Evolutionary conservation across 2,113 vertebrate genomes (phyloP).

Genomic region (Puntigrus tetrazona): DNA sequence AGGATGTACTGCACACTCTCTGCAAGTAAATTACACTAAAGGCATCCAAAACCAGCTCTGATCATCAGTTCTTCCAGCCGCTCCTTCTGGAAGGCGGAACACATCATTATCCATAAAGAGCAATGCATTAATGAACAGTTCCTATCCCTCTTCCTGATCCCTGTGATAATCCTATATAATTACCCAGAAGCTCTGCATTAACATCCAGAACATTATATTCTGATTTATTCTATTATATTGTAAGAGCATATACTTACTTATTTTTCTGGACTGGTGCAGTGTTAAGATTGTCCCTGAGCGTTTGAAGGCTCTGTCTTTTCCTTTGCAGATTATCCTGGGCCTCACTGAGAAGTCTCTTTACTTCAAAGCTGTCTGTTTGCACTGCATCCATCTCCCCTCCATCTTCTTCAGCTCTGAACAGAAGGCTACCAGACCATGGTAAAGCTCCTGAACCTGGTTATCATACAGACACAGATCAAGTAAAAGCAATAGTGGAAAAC

Average conservation of each 20-base stretch:
- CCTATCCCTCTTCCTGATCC: not conserved
- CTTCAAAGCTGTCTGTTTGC: conserved; percentile 54
- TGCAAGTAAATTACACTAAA: conserved; percentile 10
- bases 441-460: conserved; percentile 69
- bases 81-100: not conserved
- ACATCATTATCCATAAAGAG: conserved; percentile 17
- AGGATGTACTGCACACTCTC: not conserved
- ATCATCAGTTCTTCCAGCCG: conserved; percentile 20
- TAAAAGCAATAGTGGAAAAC: not conserved
- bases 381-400: conserved; percentile 59
- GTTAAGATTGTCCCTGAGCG: conserved; percentile 61
- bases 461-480: conserved; percentile 1
- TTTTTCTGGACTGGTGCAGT: conserved; percentile 63
- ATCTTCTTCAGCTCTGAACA: conserved; percentile 71
- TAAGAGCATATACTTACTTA: conserved; percentile 52
- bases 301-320: conserved; percentile 63
- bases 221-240: not conserved
- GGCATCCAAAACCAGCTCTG: conserved; percentile 6
- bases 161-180: not conserved
- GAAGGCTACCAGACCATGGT: conserved; percentile 68
- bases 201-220: not conserved
- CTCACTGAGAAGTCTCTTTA: conserved; percentile 65
- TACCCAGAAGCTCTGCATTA: not conserved
- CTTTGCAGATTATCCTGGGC: conserved; percentile 65
- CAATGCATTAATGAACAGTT: conserved; percentile 2